Base-by-base conservation (phyloP, 2,888 invertebrate species). In the Netelia melanura region DNA sequence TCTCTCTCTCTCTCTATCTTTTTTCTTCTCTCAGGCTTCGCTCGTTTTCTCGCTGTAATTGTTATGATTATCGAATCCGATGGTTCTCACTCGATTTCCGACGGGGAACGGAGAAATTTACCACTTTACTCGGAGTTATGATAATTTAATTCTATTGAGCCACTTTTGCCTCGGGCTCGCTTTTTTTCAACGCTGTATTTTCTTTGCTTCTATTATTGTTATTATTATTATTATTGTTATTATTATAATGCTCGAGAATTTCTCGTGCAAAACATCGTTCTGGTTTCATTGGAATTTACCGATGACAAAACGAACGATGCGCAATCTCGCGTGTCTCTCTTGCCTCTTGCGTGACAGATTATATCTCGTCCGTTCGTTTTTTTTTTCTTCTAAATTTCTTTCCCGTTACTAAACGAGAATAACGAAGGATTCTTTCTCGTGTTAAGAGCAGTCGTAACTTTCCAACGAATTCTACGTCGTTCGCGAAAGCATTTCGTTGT, bases 21-120 rank as follows among this genome's bases (percentile, higher is more conserved):
- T 61, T 17, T 21, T 30, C 5, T 5, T 30, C 30, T 30, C 30
- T 30, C 30, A 30, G 3, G 30, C 30, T 30, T 5, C 3, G 6
- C 30, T 30, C 30, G 30, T 5, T 58, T 58, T 17, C 58, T 58
- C 58, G 17, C 21, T 58, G 9, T 65, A 48, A 65, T 67, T 14
- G 65, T 72, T 58, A 56, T 56, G 10, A 71, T 65, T 77, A 65
- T 82, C 25, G 30, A 38, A 30, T 43, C 23, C 70, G 58, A 61
- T 11, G 30, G 54, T 76, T 76, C 56, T n/a, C 58, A 61, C 23
- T 65, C 38, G 71, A 65, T 77, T 77, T 82, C 77, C 82, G 65
- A 25, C 61, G 48, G 54, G 62, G 2, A 17, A 9, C 65, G 77
- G 23, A 77, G 71, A 62, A 77, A 71, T 62, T 58, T 81, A 30